These are phyloP conservation scores for Perodicticus potto DNA, from an alignment of 2,797 vertebrate species.

Conservation along the genomic window DNA sequence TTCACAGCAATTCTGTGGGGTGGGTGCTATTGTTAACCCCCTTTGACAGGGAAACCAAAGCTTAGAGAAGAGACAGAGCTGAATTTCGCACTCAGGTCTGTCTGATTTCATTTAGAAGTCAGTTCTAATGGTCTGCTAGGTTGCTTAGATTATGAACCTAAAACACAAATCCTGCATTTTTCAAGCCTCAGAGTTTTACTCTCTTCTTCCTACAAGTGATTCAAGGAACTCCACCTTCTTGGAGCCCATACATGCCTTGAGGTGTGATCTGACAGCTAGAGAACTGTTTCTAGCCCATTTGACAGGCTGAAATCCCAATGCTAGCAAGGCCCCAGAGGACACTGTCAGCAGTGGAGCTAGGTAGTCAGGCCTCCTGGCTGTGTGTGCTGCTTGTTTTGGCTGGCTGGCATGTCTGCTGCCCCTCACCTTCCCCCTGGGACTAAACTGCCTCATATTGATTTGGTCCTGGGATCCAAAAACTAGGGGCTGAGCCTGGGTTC, in stretches of 20 bases:
- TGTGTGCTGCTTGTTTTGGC: not conserved
- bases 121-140: not conserved
- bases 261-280: not conserved
- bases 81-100: not conserved
- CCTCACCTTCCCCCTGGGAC: not conserved
- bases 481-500: not conserved
- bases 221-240: not conserved
- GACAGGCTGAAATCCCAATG: not conserved
- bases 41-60: conserved; percentile 18
- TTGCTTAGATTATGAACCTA: not conserved
- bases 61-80: conserved; percentile 25
- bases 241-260: not conserved
- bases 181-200: not conserved
- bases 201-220: not conserved
- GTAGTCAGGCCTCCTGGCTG: not conserved
- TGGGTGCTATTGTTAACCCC: not conserved
- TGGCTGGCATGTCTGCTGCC: not conserved
- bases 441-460: conserved; percentile 14
- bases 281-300: not conserved
- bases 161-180: not conserved
- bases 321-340: not conserved
- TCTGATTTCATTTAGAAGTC: not conserved
- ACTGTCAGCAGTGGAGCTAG: not conserved
- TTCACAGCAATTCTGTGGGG: not conserved
- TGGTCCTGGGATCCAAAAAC: not conserved